phyloP scores from a whole-genome alignment of 2,888 invertebrate genomes.

The Calameuta filiformis region DNA sequence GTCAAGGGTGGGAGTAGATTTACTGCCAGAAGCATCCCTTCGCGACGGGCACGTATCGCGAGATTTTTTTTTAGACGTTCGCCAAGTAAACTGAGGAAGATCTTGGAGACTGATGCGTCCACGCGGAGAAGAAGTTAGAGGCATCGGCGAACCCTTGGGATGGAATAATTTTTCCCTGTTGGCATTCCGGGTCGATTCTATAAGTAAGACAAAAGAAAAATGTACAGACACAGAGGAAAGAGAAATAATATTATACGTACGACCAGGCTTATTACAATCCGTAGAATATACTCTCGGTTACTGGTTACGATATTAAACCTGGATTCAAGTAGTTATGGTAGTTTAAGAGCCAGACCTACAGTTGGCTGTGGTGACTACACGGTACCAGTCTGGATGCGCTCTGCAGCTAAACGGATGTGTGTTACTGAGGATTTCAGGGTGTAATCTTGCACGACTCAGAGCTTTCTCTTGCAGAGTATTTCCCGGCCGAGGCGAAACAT shows the following conservation, averaged over 20 bases:
- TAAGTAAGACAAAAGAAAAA: background rate
- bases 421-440: background rate
- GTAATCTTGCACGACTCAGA: background rate
- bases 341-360: background rate
- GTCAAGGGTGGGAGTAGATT: background rate
- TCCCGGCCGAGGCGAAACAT: background rate
- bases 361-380: background rate
- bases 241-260: background rate
- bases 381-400: background rate
- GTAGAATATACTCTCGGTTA: background rate
- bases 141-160: background rate
- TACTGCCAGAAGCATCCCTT: background rate
- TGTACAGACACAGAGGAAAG: background rate
- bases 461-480: background rate
- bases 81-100: background rate
- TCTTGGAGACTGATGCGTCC: background rate
- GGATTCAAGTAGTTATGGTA: background rate
- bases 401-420: background rate
- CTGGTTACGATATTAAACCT: background rate
- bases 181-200: background rate
- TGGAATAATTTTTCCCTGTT: background rate
- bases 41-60: background rate
- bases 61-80: background rate
- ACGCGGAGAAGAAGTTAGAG: background rate
- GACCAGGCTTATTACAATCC: background rate